A percentile compares a stretch with the other conserved stretches of the same genome.
phyloP scores from a whole-genome alignment of 2,113 vertebrate genomes.

The Meriones unguiculatus region DNA sequence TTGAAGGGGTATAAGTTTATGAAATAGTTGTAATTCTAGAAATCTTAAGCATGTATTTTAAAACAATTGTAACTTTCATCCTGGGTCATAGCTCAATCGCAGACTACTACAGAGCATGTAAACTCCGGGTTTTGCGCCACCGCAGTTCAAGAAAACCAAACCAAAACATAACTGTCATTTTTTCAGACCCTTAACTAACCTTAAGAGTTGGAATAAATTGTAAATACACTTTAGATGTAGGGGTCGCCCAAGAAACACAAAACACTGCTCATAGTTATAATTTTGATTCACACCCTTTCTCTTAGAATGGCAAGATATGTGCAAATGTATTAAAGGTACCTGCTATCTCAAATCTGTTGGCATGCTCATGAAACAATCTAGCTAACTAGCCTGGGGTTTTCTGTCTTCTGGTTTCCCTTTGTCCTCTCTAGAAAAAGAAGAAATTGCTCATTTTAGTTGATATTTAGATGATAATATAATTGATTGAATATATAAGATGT shows the following conservation, averaged over 20 bases:
- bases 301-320: not conserved
- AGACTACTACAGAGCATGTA: no score
- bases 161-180: not conserved
- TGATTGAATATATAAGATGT: not conserved
- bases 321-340: not conserved
- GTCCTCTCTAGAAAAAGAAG: not conserved
- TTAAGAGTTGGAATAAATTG: not conserved
- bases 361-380: not conserved
- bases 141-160: not conserved
- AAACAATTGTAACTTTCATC: slow-evolving; percentile 18
- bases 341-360: not conserved
- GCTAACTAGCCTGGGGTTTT: not conserved
- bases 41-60: slow-evolving; percentile 1
- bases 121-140: not conserved
- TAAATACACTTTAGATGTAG: not conserved
- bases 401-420: not conserved
- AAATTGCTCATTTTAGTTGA: slow-evolving; percentile 8
- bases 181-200: not conserved
- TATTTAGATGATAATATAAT: slow-evolving; percentile 4
- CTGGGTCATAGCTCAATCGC: not conserved
- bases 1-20: not conserved
- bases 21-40: not conserved
- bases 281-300: not conserved
- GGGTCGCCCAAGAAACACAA: not conserved
- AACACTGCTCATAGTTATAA: not conserved